Evolutionary conservation across 2,113 vertebrate species (phyloP).

Genomic region (Callipepla californica): DNA sequence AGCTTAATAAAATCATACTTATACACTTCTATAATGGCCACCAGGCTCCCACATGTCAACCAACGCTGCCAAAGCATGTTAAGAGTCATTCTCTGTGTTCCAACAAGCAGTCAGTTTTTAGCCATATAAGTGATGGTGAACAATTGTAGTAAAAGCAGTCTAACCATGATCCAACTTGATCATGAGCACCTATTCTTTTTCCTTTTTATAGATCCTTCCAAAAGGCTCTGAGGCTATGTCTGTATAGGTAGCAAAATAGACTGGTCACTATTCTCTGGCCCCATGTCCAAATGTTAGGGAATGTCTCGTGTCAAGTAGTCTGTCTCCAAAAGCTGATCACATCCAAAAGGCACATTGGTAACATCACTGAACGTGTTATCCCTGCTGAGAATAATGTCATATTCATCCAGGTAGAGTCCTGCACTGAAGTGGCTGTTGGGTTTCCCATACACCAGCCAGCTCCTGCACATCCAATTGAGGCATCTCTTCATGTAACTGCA

Average conservation of each 20-base stretch:
- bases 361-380: not conserved
- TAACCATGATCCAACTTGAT: not conserved
- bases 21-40: not conserved
- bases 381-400: not conserved
- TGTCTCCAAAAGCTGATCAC: not conserved
- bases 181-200: not conserved
- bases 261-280: not conserved
- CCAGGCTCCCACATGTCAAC: not conserved
- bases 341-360: not conserved
- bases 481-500: not conserved
- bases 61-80: not conserved
- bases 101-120: not conserved
- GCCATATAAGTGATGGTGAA: not conserved
- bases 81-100: not conserved
- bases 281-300: not conserved
- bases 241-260: not conserved
- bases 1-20: not conserved
- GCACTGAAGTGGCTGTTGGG: not conserved
- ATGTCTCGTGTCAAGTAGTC: not conserved
- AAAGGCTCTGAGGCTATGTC: not conserved
- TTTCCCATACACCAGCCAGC: not conserved
- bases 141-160: not conserved
- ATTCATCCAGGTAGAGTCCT: not conserved
- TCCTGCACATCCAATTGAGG: rapidly evolving
- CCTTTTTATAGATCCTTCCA: not conserved